Evolutionary conservation across 2,797 vertebrate genomes (phyloP).

Genomic region (Urocyon cinereoargenteus): DNA sequence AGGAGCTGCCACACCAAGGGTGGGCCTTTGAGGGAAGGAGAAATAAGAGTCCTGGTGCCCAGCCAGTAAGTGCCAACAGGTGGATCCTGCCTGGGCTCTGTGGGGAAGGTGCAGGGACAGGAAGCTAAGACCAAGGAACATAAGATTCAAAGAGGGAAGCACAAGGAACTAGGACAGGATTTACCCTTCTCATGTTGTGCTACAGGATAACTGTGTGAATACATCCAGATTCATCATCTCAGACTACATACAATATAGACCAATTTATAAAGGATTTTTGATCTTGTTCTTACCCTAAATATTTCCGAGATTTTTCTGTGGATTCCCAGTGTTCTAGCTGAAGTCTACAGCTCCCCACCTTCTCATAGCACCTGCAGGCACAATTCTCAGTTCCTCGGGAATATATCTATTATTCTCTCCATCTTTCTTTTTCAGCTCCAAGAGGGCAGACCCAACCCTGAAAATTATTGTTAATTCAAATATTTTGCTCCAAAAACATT

Average conservation of each 20-base stretch:
- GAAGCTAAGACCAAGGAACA: neutral
- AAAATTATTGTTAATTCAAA: constrained; percentile 80
- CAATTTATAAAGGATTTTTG: constrained; percentile 54
- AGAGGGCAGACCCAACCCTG: constrained; percentile 79
- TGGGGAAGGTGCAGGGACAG: neutral
- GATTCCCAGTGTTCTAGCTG: constrained; percentile 61
- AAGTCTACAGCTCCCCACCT: neutral
- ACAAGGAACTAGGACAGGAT: neutral
- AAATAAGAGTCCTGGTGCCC: neutral
- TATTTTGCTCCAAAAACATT: constrained; percentile 4
- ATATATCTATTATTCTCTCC: constrained; percentile 63
- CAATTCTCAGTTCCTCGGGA: constrained; percentile 73
- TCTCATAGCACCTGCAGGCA: constrained; percentile 63
- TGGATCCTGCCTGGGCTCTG: neutral
- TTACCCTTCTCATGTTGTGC: neutral
- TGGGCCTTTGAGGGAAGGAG: neutral
- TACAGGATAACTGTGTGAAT: neutral
- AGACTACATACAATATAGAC: neutral
- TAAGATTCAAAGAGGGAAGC: neutral
- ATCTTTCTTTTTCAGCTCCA: constrained; percentile 79
- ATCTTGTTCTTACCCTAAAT: neutral
- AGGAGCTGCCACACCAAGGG: neutral
- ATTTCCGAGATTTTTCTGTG: constrained; percentile 69
- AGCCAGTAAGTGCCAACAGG: too few relatives aligned
- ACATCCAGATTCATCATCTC: neutral